Evolutionary conservation across 2,113 vertebrate genomes (phyloP), one percentile per base, ranked within the genome.

Genomic region (Trochalopteron elliotii): DNA sequence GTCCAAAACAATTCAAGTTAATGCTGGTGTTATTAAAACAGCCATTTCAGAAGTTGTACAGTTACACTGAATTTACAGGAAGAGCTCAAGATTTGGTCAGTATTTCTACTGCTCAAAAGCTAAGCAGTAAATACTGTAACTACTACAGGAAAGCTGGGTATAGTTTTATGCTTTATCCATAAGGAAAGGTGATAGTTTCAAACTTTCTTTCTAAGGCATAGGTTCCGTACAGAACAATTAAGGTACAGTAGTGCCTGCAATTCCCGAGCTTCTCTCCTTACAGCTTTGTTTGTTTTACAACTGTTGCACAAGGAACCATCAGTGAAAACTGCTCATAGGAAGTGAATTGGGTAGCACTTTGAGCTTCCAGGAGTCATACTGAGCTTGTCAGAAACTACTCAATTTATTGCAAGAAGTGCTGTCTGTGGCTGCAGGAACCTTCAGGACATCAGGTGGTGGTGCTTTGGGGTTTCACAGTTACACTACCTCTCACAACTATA

Each of bases 371-470:
- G 9, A 71, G 44, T 33, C 56, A 14, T 15, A 45, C 0, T 33
- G 11, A 79, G 16, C 45, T 59, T 61, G 14, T 30, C 35, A 75
- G 42, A 89, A 45, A 84, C 28, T 3, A 52, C 31, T 70, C 33
- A 15, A 20, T 42, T 31, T 50, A 65, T 7, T 61, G 20, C 27
- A 57, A 25, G 44, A 64, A 83, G 21, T 14, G 20, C 20, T 33
- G 55, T 3, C 18, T 22, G 59, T 5, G 3, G 11, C 44, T 83
- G 28, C 40, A 35, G 18, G n/a, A 61, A 53, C 25, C 30, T 68
- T 20, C 13, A 42, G 0, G 0, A 19, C 12, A 25, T 61, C 35
- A 44, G 20, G 40, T 21, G 24, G 10, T 22, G 20, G 3, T 49
- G 57, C 40, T 45, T 42, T 49, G 50, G 25, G 22, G 10, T 53